A percentile compares a stretch with the other conserved stretches of the same genome.
Conservation (phyloP, 2,113 vertebrate species). For the Nerophis lumbriciformis region DNA sequence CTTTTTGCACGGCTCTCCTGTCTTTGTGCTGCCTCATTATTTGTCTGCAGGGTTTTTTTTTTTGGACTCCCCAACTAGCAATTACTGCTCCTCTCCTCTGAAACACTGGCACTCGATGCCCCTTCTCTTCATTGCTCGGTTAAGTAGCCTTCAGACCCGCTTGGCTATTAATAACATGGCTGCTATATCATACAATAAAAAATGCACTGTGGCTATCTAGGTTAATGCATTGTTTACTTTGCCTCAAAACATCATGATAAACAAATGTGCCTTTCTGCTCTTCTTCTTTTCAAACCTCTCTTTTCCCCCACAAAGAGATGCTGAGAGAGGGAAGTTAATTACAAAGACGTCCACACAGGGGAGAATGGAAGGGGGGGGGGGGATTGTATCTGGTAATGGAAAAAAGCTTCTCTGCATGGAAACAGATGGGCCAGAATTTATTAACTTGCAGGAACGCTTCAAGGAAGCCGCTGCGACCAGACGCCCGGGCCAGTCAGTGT, state of each 20-base stretch:
- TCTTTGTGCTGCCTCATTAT: conserved; percentile 56
- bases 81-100: conserved; percentile 66
- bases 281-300: conserved; percentile 25
- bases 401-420: conserved; percentile 58
- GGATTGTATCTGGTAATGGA: conserved; percentile 63
- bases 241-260: conserved; percentile 59
- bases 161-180: conserved; percentile 69
- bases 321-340: conserved; percentile 71
- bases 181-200: conserved; percentile 53
- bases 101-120: conserved; percentile 56
- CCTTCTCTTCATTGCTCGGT: conserved; percentile 65
- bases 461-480: conserved; percentile 66
- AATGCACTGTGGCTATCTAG: conserved; percentile 42
- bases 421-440: conserved; percentile 76
- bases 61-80: conserved; percentile 58
- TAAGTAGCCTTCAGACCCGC: conserved; percentile 68
- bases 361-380: conserved; percentile 25
- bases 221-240: conserved; percentile 52
- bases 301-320: conserved; percentile 52
- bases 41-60: conserved; percentile 69
- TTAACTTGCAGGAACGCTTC: conserved; percentile 73
- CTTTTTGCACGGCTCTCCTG: conserved; percentile 34
- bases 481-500: conserved; percentile 68
- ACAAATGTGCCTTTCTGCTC: conserved; percentile 46
- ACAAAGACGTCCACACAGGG: conserved; percentile 59